These are phyloP conservation scores for Drosophila equinoxialis DNA, from an alignment of 1,140 invertebrate species.

Conservation along the genomic window DNA sequence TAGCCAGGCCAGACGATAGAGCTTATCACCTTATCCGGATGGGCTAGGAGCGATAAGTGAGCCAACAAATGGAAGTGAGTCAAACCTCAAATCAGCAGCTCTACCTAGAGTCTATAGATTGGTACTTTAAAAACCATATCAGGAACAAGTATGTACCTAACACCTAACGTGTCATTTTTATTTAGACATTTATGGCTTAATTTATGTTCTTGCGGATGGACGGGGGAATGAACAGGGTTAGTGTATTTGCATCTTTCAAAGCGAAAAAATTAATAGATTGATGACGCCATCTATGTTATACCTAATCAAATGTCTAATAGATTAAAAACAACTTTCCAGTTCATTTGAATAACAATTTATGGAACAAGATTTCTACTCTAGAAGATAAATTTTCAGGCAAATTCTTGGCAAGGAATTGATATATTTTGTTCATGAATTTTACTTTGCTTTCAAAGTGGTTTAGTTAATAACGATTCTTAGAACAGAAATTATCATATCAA, in stretches of 20 bases:
- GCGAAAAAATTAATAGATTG: too few species aligned
- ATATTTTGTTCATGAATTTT: too few species aligned
- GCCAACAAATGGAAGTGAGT: constrained; percentile 17
- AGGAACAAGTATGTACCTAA: background rate
- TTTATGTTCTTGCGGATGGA: constrained; percentile 21
- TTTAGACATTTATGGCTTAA: constrained; percentile 40
- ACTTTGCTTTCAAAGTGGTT: too few species aligned
- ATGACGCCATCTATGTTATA: too few species aligned
- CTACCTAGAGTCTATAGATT: constrained; percentile 1
- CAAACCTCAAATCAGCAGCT: constrained; percentile 18
- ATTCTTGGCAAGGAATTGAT: too few species aligned
- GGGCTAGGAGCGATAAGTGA: constrained; percentile 29
- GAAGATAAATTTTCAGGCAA: too few species aligned
- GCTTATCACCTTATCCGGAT: constrained; percentile 39
- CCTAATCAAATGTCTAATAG: too few species aligned
- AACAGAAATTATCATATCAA: too few species aligned
- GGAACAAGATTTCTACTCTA: too few species aligned
- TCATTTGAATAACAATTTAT: too few species aligned
- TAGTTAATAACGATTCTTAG: too few species aligned
- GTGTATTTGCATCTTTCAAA: constrained; percentile 1
- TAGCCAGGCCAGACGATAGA: constrained; percentile 16
- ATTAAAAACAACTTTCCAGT: too few species aligned
- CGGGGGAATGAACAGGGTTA: background rate
- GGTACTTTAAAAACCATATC: constrained; percentile 10
- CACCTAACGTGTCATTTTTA: constrained; percentile 37